Percentiles rank a stretch among this genome's conserved stretches.
Conservation (phyloP, 1,140 invertebrate genomes). For the Drosophila navojoa region DNA sequence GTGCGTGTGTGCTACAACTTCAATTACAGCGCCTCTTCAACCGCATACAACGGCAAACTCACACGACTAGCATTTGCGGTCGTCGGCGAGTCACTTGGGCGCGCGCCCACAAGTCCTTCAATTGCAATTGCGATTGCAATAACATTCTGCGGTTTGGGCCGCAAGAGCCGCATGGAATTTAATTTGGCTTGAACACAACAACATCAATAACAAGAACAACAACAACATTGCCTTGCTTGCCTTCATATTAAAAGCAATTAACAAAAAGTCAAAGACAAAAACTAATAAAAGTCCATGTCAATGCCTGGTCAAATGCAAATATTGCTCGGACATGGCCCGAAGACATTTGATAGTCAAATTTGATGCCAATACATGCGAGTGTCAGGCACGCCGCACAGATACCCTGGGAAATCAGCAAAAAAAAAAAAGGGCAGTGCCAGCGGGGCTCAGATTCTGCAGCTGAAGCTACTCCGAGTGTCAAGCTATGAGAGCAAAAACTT, state of each 20-base stretch:
- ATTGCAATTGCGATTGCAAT: constrained; percentile 64
- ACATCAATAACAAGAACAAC: no score
- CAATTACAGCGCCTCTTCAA: constrained; percentile 14
- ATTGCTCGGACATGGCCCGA: neutral
- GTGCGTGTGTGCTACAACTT: neutral
- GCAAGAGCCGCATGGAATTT: constrained; percentile 53
- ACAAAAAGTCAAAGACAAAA: constrained; percentile 20
- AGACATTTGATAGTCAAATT: no score
- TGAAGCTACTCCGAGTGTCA: no score
- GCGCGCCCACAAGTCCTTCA: constrained; percentile 24
- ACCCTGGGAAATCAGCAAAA: no score
- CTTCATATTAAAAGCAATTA: constrained; percentile 11
- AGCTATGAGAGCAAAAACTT: no score
- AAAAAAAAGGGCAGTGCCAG: no score
- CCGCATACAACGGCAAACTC: constrained; percentile 15
- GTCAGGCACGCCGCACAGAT: no score
- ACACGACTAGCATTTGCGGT: constrained; percentile 55
- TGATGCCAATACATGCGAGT: no score
- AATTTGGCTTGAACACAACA: constrained; percentile 58
- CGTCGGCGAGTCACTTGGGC: constrained; percentile 47
- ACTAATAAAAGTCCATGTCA: neutral
- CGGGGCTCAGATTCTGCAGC: no score
- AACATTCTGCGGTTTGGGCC: constrained; percentile 66
- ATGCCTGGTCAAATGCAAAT: neutral
- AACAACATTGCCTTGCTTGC: no score